Evolutionary conservation across 92 coral and sea anemone genomes (phyloP).

Genomic region (Desmophyllum pertusum): DNA sequence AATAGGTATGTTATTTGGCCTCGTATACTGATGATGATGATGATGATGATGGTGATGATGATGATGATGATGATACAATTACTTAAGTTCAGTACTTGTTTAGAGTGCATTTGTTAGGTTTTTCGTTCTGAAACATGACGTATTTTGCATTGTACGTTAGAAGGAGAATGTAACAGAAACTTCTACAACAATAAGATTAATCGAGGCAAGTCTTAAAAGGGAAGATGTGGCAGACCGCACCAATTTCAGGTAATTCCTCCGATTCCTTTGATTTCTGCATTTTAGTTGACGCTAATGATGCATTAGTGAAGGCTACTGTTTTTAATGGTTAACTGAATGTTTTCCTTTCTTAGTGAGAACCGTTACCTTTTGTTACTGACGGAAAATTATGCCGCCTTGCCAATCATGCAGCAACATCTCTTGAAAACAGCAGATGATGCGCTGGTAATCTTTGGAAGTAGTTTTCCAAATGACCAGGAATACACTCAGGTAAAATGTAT

Average conservation of each 20-base stretch:
- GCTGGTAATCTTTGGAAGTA: conserved; percentile 86
- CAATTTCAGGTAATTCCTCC: conserved; percentile 50
- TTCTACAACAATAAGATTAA: conserved; percentile 41
- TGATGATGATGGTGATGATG: too few relatives aligned
- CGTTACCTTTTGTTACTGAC: conserved; percentile 85
- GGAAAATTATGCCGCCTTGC: conserved; percentile 84
- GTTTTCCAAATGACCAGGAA: conserved; percentile 89
- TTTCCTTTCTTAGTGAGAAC: conserved; percentile 62
- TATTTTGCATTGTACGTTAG: conserved; percentile 15
- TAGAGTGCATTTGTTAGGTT: too few relatives aligned
- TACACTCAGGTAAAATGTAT: conserved; percentile 74
- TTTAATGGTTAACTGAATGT: not conserved
- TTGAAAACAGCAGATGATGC: conserved; percentile 54
- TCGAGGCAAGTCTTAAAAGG: conserved; percentile 58
- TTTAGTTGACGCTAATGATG: not conserved
- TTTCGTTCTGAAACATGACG: not conserved
- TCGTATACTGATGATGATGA: too few relatives aligned
- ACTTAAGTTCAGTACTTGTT: too few relatives aligned
- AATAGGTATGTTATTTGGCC: too few relatives aligned
- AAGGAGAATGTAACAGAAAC: conserved; percentile 27
- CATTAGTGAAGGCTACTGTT: not conserved
- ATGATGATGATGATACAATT: not conserved
- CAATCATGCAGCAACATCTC: conserved; percentile 76
- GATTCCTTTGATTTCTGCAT: not conserved
- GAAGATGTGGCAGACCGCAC: conserved; percentile 43